A percentile compares a stretch with the other conserved stretches of the same genome.
phyloP scores from a whole-genome alignment of 2,113 vertebrate species.

The Fulica atra region DNA sequence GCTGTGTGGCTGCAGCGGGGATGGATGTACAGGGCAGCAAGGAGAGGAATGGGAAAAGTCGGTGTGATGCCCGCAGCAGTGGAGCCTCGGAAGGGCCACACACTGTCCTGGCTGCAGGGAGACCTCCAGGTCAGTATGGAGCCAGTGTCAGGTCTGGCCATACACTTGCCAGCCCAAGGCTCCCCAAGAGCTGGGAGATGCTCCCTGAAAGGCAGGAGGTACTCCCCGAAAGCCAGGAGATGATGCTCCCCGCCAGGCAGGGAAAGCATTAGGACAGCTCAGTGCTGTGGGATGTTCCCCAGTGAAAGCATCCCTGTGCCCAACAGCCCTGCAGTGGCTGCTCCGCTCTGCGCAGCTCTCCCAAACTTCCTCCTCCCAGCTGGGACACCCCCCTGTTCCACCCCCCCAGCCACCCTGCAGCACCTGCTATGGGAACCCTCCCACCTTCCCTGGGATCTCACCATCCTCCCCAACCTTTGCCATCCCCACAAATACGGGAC shows the following conservation, averaged over 20 bases:
- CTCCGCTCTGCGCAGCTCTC: background rate
- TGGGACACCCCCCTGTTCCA: fast-evolving
- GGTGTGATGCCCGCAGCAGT: fast-evolving
- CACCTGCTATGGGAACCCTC: background rate
- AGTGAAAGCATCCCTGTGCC: background rate
- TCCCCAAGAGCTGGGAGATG: background rate
- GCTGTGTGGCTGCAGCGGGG: fast-evolving
- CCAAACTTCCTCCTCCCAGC: background rate
- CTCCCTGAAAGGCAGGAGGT: too few species aligned
- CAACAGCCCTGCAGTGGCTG: fast-evolving
- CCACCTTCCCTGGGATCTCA: background rate
- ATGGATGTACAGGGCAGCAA: too few species aligned
- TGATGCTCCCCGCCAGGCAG: background rate
- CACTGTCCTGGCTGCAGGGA: background rate
- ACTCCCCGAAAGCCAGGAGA: background rate
- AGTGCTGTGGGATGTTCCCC: background rate
- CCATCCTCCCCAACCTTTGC: background rate
- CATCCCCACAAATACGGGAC: fast-evolving
- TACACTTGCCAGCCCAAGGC: fast-evolving
- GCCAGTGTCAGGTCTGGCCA: background rate
- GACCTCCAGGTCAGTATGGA: fast-evolving
- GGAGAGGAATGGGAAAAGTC: background rate
- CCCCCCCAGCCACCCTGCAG: background rate
- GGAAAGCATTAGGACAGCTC: background rate
- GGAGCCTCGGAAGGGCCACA: fast-evolving